These are phyloP conservation scores for Brienomyrus longianalis DNA, from an alignment of 2,113 vertebrate species.

Conservation along the genomic window DNA sequence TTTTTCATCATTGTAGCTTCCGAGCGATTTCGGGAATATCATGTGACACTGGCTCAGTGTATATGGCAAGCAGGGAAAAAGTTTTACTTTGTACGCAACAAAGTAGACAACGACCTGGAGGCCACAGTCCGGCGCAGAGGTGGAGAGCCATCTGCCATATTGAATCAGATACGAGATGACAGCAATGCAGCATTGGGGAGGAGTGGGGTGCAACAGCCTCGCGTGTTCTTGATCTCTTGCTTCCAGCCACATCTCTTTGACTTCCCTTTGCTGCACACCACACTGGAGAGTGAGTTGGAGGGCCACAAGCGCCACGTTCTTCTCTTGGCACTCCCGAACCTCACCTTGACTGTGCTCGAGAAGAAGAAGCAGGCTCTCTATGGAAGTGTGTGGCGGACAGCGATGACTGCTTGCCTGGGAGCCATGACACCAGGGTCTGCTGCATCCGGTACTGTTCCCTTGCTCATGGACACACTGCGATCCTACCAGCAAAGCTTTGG, in stretches of 20 bases:
- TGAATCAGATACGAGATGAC: constrained; percentile 28
- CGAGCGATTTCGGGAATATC: constrained; percentile 33
- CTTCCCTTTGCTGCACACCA: constrained; percentile 30
- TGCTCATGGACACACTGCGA: constrained; percentile 27
- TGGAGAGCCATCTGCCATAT: neutral
- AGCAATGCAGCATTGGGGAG: constrained; percentile 27
- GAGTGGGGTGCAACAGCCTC: constrained; percentile 5
- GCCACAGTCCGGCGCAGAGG: neutral
- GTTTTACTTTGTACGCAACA: constrained; percentile 44
- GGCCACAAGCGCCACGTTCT: constrained; percentile 30
- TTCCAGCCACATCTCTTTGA: constrained; percentile 31
- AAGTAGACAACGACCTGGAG: constrained; percentile 42
- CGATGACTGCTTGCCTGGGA: constrained; percentile 21
- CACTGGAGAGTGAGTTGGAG: constrained; percentile 27
- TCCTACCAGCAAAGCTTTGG: constrained; percentile 35
- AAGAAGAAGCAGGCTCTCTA: constrained; percentile 5
- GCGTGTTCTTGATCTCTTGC: constrained; percentile 36
- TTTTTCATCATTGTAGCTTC: constrained; percentile 41
- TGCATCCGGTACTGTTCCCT: neutral
- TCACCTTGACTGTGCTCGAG: constrained; percentile 8
- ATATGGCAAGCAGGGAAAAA: constrained; percentile 33
- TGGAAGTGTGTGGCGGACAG: constrained; percentile 23
- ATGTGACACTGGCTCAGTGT: constrained; percentile 29
- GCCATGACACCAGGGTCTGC: neutral
- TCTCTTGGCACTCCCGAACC: constrained; percentile 24